phyloP scores from a whole-genome alignment of 2,113 vertebrate species.

The Gobius niger region DNA sequence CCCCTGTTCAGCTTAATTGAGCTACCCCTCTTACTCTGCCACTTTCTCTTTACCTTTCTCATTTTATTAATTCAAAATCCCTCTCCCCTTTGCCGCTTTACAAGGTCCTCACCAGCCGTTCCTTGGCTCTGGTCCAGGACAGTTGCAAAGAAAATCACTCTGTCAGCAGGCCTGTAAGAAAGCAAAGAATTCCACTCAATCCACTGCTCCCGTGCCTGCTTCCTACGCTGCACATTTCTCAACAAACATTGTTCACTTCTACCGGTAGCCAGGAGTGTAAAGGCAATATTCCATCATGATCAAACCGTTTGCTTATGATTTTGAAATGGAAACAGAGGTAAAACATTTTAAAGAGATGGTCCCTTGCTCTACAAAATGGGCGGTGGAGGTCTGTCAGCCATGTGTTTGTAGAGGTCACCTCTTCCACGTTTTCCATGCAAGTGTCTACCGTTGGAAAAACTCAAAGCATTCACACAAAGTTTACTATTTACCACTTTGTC shows the following conservation, averaged over 20 bases:
- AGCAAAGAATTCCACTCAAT: conserved; percentile 72
- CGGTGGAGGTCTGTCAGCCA: conserved; percentile 63
- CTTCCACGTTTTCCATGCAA: conserved; percentile 28
- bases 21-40: conserved; percentile 14
- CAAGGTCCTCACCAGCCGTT: conserved; percentile 64
- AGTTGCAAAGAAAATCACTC: conserved; percentile 79
- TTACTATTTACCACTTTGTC: conserved; percentile 35
- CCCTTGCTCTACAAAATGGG: conserved; percentile 22
- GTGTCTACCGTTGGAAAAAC: conserved; percentile 18
- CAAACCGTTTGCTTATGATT: neutral
- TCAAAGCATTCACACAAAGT: conserved; percentile 19
- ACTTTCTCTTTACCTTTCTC: conserved; percentile 10
- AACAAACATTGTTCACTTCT: conserved; percentile 1
- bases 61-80: conserved; percentile 45
- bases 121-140: conserved; percentile 70
- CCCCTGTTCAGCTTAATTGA: conserved; percentile 40
- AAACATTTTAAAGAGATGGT: conserved; percentile 37
- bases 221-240: conserved; percentile 21
- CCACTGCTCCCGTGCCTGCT: conserved; percentile 55
- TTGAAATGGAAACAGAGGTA: conserved; percentile 6
- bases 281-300: neutral
- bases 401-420: conserved; percentile 52
- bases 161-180: conserved; percentile 62
- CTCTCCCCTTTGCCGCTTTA: conserved; percentile 28
- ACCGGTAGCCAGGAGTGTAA: conserved; percentile 1